Evolutionary conservation across 2,888 invertebrate genomes (phyloP), one percentile per base, ranked within the genome.

Genomic region (Pantelozetes paolii): DNA sequence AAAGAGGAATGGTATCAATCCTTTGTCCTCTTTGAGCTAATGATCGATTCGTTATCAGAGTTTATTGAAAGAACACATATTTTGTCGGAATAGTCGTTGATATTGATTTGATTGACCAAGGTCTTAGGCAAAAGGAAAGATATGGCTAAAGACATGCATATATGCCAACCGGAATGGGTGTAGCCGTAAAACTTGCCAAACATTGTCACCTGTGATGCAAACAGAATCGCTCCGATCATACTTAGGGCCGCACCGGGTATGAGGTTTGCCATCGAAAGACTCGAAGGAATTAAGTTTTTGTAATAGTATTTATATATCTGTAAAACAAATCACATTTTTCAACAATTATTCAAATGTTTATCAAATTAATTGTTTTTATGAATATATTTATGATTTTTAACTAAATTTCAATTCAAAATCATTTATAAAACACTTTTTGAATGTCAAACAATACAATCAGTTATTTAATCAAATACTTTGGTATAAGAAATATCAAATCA

Each of bases 131-230:
- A 45, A 28, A 72, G 40, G 20, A 72, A 72, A n/a, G 72, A 30
- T 30, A 72, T 72, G 28, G 72, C 62, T 45, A 72, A 64, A 36
- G 72, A 48, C 72, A 72, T 72, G 23, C 59, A 72, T 9, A 72
- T 54, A 23, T 72, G 72, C 72, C 72, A 72, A 28, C 32, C 26
- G 3, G 72, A 72, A 28, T 72, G 72, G 15, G 72, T 62, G 32
- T 40, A 59, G 26, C 62, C 72, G 20, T 72, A 72, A 6, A 72
- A 62, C n/a, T 59, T 18, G 1, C n/a, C 64, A 36, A 36, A 36
- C 36, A n/a, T 64, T 2, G 64, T 64, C 18, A 36, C 36, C 57
- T 72, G 72, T 8, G 62, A 54, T 13, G 64, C 72, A 42, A 72
- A 72, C 42, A 72, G 15, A 40, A 72, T 45, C 2, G 36, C 26